Percentiles rank a stretch among this genome's conserved stretches.
These are phyloP conservation scores for Noctua fimbriata DNA, from an alignment of 2,888 invertebrate species.

Conservation along the genomic window DNA sequence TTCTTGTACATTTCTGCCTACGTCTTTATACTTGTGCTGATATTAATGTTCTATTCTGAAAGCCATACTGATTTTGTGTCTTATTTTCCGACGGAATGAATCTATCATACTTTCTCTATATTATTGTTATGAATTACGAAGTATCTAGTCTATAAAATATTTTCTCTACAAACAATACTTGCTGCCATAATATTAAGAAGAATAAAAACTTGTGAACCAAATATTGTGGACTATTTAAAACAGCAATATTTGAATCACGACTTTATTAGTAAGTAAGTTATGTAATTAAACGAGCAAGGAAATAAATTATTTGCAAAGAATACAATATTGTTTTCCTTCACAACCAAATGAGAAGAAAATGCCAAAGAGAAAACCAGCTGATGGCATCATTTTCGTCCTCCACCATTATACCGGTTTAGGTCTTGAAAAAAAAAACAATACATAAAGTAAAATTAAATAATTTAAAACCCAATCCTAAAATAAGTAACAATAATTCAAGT, in stretches of 20 bases:
- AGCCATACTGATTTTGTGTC: background rate
- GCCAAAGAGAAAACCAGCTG: background rate
- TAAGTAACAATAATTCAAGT: slow-evolving; percentile 56
- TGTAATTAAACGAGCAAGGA: slow-evolving; percentile 51
- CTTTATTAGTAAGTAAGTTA: slow-evolving; percentile 66
- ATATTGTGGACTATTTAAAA: slow-evolving; percentile 74
- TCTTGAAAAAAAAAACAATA: slow-evolving; percentile 32
- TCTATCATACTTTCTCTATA: background rate
- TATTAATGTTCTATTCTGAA: slow-evolving; percentile 10
- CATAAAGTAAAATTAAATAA: slow-evolving; percentile 59
- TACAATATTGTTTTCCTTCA: slow-evolving; percentile 62
- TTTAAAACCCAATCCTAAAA: slow-evolving; percentile 66
- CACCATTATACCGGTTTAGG: background rate
- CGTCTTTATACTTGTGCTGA: background rate
- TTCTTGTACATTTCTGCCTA: background rate
- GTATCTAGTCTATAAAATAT: slow-evolving; percentile 67
- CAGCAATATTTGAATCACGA: slow-evolving; percentile 88
- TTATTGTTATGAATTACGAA: slow-evolving; percentile 58
- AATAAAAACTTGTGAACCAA: slow-evolving; percentile 84
- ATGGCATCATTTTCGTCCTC: background rate
- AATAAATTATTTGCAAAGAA: slow-evolving; percentile 74
- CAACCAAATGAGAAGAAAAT: slow-evolving; percentile 9
- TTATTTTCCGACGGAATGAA: slow-evolving; percentile 1
- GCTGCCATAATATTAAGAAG: slow-evolving; percentile 81
- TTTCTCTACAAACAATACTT: slow-evolving; percentile 64